Evolutionary conservation across 2,113 vertebrate species (phyloP), one percentile per base, ranked within the genome.

Genomic region (Abramis brama): DNA sequence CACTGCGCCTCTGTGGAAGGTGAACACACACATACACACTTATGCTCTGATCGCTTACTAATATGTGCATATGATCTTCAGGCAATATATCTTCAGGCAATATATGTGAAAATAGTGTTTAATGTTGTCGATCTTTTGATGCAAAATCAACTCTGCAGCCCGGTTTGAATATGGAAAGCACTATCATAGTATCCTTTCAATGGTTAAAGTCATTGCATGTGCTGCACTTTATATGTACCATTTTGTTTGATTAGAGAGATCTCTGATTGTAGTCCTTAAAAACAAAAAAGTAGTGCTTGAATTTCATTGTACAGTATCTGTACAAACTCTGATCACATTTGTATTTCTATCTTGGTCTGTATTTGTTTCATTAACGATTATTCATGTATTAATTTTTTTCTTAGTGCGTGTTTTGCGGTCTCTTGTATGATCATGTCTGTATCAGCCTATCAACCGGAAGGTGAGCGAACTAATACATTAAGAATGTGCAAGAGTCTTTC

Each of bases 1-100:
- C 96, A 0, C 92, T 96, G 0, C 95, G 97, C 13, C 94, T 98
- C 62, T 2, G 94, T 8, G 97, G 97, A 89, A 97, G 97, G 97
- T 97, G 94, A 83, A 60, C 8, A 19, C 39, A 78, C 4, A n/a
- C 60, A 50, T 30, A 76, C 8, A 15, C 11, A 59, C 1, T 10
- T n/a, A n/a, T n/a, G 27, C 9, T 0, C 1, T 6, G 8, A 59
- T 13, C 11, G 6, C 19, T 4, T 47, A 15, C 43, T 76, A 50
- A 43, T 39, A 70, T 39, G 33, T 71, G 7, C 66, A 68, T 10
- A 21, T 68, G 10, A 36, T 36, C 36, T 36, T 36, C 36, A 36
- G 36, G 6, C 39, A 39, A 39, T 39, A 39, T 7, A 39, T 39
- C 36, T 36, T 36, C 36, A 36, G 36, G 6, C 39, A 39, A 39